Evolutionary conservation across 2,888 invertebrate species (phyloP), one percentile per base, ranked within the genome.

Genomic region (Pegoplata infirma): DNA sequence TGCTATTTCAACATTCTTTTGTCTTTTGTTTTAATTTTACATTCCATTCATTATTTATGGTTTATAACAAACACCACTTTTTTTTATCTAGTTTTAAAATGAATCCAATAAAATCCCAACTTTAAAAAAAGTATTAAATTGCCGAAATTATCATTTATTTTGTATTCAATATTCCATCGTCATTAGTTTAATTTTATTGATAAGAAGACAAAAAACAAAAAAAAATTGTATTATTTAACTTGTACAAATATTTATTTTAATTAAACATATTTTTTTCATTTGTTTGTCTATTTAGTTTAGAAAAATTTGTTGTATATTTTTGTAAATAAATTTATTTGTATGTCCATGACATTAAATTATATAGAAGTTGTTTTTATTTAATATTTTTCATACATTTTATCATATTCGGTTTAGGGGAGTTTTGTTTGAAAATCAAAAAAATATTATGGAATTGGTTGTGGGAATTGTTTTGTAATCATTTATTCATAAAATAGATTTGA

Each of bases 261-360:
- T 56, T 47, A 36, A n/a, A n/a, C 32, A 56, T 14, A 32, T 49
- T 23, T 58, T 32, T 46, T 23, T 10, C 8, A 5, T 10, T 59
- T 55, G 36, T 67, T 66, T 76, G 53, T 71, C 58, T 59, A 36
- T 12, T 25, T 19, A 49, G 5, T 28, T 53, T n/a, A n/a, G n/a
- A n/a, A 6, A 28, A 53, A 4, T 61, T 59, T 32, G 19, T 6
- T 73, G 19, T 66, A 66, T 28, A 59, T 76, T 46, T 53, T 49
- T 76, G 71, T 72, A 72, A 76, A 76, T 76, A 78, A 78, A 78
- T 67, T 58, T n/a, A n/a, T 23, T 46, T 63, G 23, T 58, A 56
- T 69, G 58, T 78, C 68, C 64, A 68, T 63, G 73, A 68, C 73
- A 73, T 58, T 49, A 44, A 72, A 72, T 47, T 63, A 14, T 16